These are phyloP conservation scores for Recurvirostra avosetta DNA, from an alignment of 2,113 vertebrate genomes.

Conservation along the genomic window DNA sequence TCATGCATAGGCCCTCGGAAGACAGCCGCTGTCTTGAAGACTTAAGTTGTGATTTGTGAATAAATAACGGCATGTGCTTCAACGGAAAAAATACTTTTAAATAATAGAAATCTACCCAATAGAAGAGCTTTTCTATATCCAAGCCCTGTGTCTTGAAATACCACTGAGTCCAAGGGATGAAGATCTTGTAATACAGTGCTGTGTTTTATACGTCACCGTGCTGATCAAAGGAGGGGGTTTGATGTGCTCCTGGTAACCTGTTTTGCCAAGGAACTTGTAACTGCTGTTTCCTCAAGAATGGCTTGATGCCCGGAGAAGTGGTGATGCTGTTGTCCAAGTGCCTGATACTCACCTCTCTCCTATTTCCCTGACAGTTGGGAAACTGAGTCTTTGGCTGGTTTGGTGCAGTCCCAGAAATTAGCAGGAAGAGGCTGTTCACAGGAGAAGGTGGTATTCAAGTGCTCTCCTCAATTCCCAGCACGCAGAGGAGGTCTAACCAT, in stretches of 20 bases:
- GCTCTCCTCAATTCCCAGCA: background rate
- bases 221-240: background rate
- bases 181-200: background rate
- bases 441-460: background rate
- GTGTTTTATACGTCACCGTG: background rate
- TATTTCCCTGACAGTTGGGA: background rate
- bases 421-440: background rate
- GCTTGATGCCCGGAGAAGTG: background rate
- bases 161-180: background rate
- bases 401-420: background rate
- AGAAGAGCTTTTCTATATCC: background rate
- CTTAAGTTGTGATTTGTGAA: background rate
- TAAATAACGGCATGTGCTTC: background rate
- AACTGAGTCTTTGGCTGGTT: background rate
- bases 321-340: background rate
- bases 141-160: background rate
- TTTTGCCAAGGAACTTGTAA: background rate
- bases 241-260: background rate
- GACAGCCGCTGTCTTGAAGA: background rate
- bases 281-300: background rate
- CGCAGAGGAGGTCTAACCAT: background rate
- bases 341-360: background rate
- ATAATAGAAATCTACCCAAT: background rate
- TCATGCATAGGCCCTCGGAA: background rate
- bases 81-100: background rate